Evolutionary conservation across 1,140 invertebrate genomes (phyloP).

Genomic region (Drosophila kanapiae): DNA sequence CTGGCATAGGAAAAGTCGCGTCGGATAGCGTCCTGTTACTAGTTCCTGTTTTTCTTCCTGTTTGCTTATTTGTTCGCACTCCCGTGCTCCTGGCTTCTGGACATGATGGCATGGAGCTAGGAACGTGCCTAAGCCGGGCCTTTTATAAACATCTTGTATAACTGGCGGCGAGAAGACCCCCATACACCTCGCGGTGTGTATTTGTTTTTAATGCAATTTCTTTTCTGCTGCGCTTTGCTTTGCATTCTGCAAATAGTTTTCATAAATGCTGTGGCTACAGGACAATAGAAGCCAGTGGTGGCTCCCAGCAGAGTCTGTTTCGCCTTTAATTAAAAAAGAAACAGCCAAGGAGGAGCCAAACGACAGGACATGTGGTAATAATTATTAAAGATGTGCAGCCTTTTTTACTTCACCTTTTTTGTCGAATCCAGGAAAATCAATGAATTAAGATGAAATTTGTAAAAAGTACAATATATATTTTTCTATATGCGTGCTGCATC

Average conservation of each 20-base stretch:
- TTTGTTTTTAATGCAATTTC: slow-evolving; percentile 68
- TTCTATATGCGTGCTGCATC: not conserved
- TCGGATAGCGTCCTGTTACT: slow-evolving; percentile 22
- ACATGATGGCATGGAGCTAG: not conserved
- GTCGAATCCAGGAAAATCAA: too few relatives aligned
- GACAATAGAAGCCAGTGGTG: slow-evolving; percentile 28
- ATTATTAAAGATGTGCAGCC: not conserved
- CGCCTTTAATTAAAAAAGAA: slow-evolving; percentile 58
- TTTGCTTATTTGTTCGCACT: slow-evolving; percentile 45
- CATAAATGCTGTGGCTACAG: slow-evolving; percentile 59
- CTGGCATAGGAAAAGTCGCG: slow-evolving; percentile 23
- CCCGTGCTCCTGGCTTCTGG: slow-evolving; percentile 10
- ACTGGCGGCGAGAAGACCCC: slow-evolving; percentile 10
- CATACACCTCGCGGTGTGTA: slow-evolving; percentile 28
- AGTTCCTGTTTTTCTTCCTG: slow-evolving; percentile 15
- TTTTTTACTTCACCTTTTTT: not conserved
- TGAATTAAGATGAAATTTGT: too few relatives aligned
- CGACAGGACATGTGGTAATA: slow-evolving; percentile 24
- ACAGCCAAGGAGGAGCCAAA: slow-evolving; percentile 11
- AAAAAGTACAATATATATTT: too few relatives aligned
- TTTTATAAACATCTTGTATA: slow-evolving; percentile 60
- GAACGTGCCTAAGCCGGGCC: slow-evolving; percentile 44
- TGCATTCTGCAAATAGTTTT: slow-evolving; percentile 72
- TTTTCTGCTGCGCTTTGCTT: slow-evolving; percentile 38
- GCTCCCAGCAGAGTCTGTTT: slow-evolving; percentile 10